phyloP scores from a whole-genome alignment of 2,888 invertebrate genomes.

The Lagria hirta region DNA sequence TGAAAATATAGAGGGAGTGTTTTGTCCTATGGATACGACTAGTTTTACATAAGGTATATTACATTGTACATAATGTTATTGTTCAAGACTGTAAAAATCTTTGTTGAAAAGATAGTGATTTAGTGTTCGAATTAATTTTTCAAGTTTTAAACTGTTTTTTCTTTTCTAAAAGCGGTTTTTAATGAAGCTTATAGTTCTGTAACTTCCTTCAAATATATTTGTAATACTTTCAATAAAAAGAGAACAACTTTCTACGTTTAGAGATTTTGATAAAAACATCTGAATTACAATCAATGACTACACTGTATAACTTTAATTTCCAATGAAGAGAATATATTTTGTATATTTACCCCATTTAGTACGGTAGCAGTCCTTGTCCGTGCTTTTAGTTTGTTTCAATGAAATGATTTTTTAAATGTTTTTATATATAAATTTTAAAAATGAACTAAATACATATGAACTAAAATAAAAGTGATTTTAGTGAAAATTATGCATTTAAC shows the following conservation, averaged over 20 bases:
- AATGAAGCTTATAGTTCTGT: constrained; percentile 15
- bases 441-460: too few relatives aligned
- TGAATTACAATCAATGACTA: too few relatives aligned
- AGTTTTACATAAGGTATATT: constrained; percentile 14
- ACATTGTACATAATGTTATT: constrained; percentile 26
- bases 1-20: constrained; percentile 9
- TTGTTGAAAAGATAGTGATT: constrained; percentile 20
- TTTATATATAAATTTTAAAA: too few relatives aligned
- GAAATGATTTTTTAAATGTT: too few relatives aligned
- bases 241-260: constrained; percentile 12
- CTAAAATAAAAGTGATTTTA: too few relatives aligned
- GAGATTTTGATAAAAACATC: too few relatives aligned
- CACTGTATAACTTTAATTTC: too few relatives aligned
- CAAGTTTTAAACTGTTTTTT: constrained; percentile 14
- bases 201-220: constrained; percentile 23
- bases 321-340: too few relatives aligned
- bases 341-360: too few relatives aligned
- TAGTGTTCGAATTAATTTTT: constrained; percentile 18
- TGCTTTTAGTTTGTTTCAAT: too few relatives aligned
- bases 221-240: constrained; percentile 28
- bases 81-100: constrained; percentile 25
- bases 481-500: too few relatives aligned
- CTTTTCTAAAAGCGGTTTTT: constrained; percentile 21
- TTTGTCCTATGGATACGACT: constrained; percentile 24
- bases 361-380: too few relatives aligned